phyloP scores from a whole-genome alignment of 2,797 vertebrate species.

The Schizopygopsis pylzovi region DNA sequence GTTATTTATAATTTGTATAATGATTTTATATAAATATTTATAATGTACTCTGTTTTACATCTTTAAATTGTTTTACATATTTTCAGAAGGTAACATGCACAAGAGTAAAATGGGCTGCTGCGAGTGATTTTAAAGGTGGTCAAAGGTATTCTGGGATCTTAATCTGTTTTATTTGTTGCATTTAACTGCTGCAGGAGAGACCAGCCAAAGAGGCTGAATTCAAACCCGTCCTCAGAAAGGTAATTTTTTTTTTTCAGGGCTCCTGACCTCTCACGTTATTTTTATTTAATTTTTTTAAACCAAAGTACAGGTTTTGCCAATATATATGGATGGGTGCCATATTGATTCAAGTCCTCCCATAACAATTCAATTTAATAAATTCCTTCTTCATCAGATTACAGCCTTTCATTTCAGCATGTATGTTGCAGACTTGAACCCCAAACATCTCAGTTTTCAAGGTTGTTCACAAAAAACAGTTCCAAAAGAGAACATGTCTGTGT shows the following conservation, averaged over 20 bases:
- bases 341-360: conserved; percentile 3
- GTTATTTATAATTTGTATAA: neutral
- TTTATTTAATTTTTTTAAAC: neutral
- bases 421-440: neutral
- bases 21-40: too few relatives aligned
- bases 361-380: neutral
- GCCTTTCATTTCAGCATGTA: neutral
- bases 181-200: conserved; percentile 65
- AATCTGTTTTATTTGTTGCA: conserved; percentile 31
- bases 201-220: conserved; percentile 73
- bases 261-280: neutral
- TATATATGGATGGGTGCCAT: neutral
- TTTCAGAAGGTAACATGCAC: neutral
- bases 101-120: neutral
- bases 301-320: neutral
- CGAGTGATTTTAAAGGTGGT: neutral
- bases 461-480: neutral
- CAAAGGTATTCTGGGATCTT: neutral
- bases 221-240: conserved; percentile 81
- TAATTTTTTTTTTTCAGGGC: neutral
- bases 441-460: neutral
- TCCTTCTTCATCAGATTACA: neutral
- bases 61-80: neutral
- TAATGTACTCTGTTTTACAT: neutral
- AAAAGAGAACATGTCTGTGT: neutral